Base-by-base conservation (phyloP, 1,140 invertebrate genomes). In the Yoshiicerus persimilis region DNA sequence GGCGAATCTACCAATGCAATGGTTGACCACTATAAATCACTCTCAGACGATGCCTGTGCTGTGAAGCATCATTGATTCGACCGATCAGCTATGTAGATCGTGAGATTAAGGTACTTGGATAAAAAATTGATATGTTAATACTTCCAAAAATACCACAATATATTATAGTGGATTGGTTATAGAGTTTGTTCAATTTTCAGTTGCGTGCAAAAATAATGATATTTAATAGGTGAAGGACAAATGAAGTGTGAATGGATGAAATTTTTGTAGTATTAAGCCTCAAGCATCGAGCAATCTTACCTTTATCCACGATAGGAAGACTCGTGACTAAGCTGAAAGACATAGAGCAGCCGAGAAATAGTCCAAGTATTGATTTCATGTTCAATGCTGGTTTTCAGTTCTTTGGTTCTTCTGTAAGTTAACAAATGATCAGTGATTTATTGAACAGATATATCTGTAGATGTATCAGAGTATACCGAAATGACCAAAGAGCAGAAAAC, bases 231-330 rank as follows among this genome's bases (percentile, higher is more conserved):
- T 56, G 47, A 56, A 56, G 47, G 47, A 56, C 47, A 56, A 56
- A 56, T n/a, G 20, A n/a, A 4, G n/a, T n/a, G n/a, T n/a, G 2
- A 41, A 41, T 56, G 47, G 41, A 47, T 47, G 41, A 13, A 20
- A 13, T 20, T 47, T 47, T 5, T 56, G 47, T n/a, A 56, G 47
- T n/a, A 4, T 56, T n/a, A n/a, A n/a, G 47, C 20, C 16, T 56
- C 47, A 56, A 70, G 66, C 66, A 70, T 70, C 32, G 13, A 80
- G 16, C 32, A 20, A 32, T 23, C 66, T 70, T 34, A 90, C 89
- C 88, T 84, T 90, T 90, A 70, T 90, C 90, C 75, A 90, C 88
- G 25, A 88, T 86, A 20, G 88, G 90, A 16, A 90, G 84, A 64
- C 66, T 23, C n/a, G 38, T 86, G 83, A 47, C 62, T 11, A 64